A percentile compares a stretch with the other conserved stretches of the same genome.
phyloP scores from a whole-genome alignment of 2,797 vertebrate species.

The Alfaro cultratus region DNA sequence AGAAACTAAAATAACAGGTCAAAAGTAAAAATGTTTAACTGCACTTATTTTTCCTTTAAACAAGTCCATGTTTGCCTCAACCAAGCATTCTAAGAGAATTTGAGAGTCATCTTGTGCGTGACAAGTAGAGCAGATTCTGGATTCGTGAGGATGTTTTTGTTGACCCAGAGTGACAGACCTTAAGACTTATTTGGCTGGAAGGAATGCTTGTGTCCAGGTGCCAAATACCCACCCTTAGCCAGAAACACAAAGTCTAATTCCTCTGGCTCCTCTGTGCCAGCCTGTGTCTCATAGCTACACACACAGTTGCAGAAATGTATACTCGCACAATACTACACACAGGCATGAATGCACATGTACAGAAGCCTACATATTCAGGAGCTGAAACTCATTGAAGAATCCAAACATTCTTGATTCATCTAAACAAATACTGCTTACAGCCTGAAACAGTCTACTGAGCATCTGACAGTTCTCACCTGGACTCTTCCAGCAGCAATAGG shows the following conservation, averaged over 20 bases:
- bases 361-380: conserved; percentile 23
- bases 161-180: conserved; percentile 62
- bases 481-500: conserved; percentile 90
- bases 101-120: conserved; percentile 22
- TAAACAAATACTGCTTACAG: conserved; percentile 28
- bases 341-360: conserved; percentile 59
- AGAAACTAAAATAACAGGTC: background rate
- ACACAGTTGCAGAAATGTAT: conserved; percentile 22
- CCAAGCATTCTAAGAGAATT: background rate
- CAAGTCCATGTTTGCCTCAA: background rate
- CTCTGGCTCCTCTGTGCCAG: conserved; percentile 67
- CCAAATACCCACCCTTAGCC: conserved; percentile 74
- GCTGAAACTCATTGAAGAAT: conserved; percentile 28
- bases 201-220: conserved; percentile 69
- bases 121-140: conserved; percentile 38
- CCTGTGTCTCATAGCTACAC: conserved; percentile 46
- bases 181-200: conserved; percentile 59
- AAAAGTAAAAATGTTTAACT: background rate
- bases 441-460: conserved; percentile 13
- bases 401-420: conserved; percentile 37
- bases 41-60: background rate
- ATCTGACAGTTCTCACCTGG: conserved; percentile 81
- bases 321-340: conserved; percentile 23
- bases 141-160: conserved; percentile 36
- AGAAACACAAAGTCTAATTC: conserved; percentile 64